These are phyloP conservation scores for Papilio glaucus DNA, from an alignment of 1,140 invertebrate species.

Conservation along the genomic window DNA sequence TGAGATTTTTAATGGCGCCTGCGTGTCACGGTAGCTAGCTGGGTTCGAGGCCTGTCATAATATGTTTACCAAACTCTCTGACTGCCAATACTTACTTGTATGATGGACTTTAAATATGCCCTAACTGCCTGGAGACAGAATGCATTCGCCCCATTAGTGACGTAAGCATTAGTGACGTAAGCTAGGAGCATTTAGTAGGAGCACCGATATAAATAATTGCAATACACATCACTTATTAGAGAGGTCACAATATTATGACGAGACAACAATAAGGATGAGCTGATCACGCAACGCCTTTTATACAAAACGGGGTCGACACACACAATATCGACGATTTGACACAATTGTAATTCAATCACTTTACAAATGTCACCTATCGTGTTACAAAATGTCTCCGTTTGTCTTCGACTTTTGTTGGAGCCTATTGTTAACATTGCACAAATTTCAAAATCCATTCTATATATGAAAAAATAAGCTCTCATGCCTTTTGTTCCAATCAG, in stretches of 20 bases:
- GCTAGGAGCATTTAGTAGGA: background rate
- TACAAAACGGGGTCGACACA: slow-evolving; percentile 20
- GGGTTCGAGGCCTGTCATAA: too few relatives aligned
- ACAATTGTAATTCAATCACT: slow-evolving; percentile 22
- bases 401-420: background rate
- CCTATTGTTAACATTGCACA: background rate
- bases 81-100: too few relatives aligned
- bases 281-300: slow-evolving; percentile 22
- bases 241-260: slow-evolving; percentile 23
- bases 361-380: background rate
- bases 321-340: background rate
- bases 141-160: too few relatives aligned
- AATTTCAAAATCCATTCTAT: slow-evolving; percentile 19
- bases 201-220: background rate
- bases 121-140: too few relatives aligned
- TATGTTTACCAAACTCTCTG: too few relatives aligned
- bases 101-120: too few relatives aligned
- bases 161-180: too few relatives aligned
- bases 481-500: background rate
- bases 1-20: too few relatives aligned
- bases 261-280: slow-evolving; percentile 8
- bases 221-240: background rate
- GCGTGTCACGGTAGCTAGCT: too few relatives aligned
- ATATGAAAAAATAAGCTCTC: slow-evolving; percentile 5
- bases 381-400: slow-evolving; percentile 19